Conservation (phyloP, 2,797 vertebrate genomes). For the Heteromormyrus szaboi region DNA sequence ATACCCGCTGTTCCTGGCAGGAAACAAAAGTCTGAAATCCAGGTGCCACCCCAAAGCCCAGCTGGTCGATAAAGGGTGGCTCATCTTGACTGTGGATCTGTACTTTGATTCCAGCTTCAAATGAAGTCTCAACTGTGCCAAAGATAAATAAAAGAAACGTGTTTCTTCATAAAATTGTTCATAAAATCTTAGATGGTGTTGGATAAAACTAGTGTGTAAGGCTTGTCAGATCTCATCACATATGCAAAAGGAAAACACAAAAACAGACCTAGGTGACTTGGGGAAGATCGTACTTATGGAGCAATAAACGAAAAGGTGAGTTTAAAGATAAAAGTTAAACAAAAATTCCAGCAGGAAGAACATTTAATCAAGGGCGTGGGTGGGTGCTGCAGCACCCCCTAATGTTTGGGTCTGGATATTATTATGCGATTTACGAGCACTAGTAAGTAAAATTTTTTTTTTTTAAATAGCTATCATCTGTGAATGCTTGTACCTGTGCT, state of each 20-base stretch:
- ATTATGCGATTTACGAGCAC: not conserved
- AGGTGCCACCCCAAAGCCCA: slow-evolving; percentile 79
- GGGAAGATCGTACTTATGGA: not conserved
- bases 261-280: not conserved
- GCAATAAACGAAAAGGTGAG: not conserved
- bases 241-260: not conserved
- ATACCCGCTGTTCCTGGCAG: slow-evolving; percentile 69
- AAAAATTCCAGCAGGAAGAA: not conserved
- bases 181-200: not conserved
- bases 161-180: not conserved
- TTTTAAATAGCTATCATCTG: not conserved
- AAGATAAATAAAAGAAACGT: not conserved
- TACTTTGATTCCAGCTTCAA: slow-evolving; percentile 95
- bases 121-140: slow-evolving; percentile 83
- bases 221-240: not conserved
- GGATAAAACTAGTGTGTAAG: not conserved
- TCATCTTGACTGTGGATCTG: slow-evolving; percentile 97
- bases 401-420: not conserved
- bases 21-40: slow-evolving; percentile 74
- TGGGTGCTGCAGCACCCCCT: not conserved
- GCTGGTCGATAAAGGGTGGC: slow-evolving; percentile 90
- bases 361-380: not conserved
- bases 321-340: not conserved
- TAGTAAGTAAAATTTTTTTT: not conserved
- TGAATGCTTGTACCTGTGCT: not conserved